Percentiles rank a stretch among this genome's conserved stretches.
Evolutionary conservation across 2,113 vertebrate genomes (phyloP).

Genomic region (Dendropsophus ebraccatus): DNA sequence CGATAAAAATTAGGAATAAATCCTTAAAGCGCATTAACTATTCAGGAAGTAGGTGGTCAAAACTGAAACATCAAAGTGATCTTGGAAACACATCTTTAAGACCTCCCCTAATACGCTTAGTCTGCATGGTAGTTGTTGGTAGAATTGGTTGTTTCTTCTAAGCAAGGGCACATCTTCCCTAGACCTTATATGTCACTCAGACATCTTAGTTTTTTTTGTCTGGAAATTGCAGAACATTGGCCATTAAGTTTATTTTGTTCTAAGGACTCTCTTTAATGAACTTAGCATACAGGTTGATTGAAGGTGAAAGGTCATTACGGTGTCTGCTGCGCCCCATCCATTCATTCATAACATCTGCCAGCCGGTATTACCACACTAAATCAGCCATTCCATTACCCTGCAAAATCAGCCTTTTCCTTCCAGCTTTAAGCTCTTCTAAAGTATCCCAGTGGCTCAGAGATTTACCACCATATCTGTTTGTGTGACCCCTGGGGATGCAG

Average conservation of each 20-base stretch:
- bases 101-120: background rate
- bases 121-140: background rate
- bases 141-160: background rate
- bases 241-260: background rate
- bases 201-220: background rate
- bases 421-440: slow-evolving; percentile 7
- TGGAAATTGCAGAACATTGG: background rate
- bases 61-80: too few relatives aligned
- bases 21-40: too few relatives aligned
- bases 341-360: slow-evolving; percentile 45
- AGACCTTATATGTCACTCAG: background rate
- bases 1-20: too few relatives aligned
- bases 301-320: slow-evolving; percentile 21
- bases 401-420: slow-evolving; percentile 25
- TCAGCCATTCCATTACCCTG: slow-evolving; percentile 40
- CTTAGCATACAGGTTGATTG: slow-evolving; percentile 12
- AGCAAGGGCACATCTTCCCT: too few relatives aligned
- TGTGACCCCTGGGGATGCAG: background rate
- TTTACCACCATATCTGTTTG: slow-evolving; percentile 20
- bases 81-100: too few relatives aligned
- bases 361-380: slow-evolving; percentile 35
- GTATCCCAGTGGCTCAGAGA: slow-evolving; percentile 34
- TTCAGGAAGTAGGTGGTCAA: too few relatives aligned
- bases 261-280: slow-evolving; percentile 27
- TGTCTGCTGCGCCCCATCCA: slow-evolving; percentile 11